Conservation (phyloP, 2,113 vertebrate genomes). For the Campylorhamphus procurvoides region DNA sequence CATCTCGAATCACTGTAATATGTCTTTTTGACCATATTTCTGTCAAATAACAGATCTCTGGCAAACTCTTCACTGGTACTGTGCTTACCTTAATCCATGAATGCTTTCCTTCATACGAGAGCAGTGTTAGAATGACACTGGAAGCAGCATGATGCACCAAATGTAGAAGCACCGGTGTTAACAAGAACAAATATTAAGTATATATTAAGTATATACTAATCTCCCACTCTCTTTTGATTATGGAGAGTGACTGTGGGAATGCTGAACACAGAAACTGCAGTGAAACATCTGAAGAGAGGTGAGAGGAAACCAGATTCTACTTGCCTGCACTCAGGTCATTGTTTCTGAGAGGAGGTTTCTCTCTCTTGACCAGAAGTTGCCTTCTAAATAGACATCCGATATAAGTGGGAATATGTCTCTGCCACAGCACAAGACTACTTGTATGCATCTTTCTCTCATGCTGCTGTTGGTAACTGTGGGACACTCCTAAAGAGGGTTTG, state of each 20-base stretch:
- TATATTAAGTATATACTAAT: rapidly evolving
- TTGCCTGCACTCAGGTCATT: neutral
- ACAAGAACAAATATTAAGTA: neutral
- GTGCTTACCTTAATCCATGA: neutral
- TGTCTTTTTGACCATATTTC: neutral
- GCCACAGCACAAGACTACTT: neutral
- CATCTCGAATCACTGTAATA: neutral
- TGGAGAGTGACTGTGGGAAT: rapidly evolving
- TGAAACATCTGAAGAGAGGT: neutral
- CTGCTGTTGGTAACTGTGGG: neutral
- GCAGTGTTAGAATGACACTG: neutral
- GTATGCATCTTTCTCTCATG: neutral
- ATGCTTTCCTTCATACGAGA: neutral
- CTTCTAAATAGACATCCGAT: neutral
- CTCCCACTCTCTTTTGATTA: neutral
- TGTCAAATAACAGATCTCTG: neutral
- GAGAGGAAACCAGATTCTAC: neutral
- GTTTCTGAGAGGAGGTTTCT: neutral
- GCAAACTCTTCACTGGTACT: neutral
- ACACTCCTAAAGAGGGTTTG: neutral
- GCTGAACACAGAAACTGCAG: neutral
- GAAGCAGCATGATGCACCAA: neutral
- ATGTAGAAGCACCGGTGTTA: neutral
- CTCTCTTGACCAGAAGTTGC: neutral
- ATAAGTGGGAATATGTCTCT: neutral